A percentile compares a stretch with the other conserved stretches of the same genome.
Evolutionary conservation across 2,797 vertebrate genomes (phyloP).

Genomic region (Acropternis orthonyx): DNA sequence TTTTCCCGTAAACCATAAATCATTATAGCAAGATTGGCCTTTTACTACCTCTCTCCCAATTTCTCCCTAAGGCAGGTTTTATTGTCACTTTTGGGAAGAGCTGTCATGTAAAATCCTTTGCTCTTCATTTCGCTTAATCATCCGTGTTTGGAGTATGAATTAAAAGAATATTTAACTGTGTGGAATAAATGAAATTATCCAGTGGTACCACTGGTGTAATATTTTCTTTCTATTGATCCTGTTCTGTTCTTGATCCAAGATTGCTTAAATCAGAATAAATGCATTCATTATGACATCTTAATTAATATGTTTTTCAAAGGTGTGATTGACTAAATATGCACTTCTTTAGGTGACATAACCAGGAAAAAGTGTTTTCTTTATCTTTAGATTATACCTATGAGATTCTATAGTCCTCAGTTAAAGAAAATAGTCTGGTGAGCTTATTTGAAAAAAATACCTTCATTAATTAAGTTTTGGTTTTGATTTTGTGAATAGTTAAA

Average conservation of each 20-base stretch:
- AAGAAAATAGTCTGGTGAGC: background rate
- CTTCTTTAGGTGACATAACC: background rate
- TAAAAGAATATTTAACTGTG: background rate
- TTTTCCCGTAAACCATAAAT: background rate
- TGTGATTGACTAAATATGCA: background rate
- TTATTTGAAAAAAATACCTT: background rate
- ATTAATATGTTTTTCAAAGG: background rate
- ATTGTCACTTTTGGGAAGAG: slow-evolving; percentile 8
- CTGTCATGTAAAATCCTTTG: slow-evolving; percentile 21
- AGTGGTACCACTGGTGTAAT: background rate
- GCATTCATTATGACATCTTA: background rate
- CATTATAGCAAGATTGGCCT: slow-evolving; percentile 22
- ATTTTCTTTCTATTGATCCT: background rate
- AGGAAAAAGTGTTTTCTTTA: background rate
- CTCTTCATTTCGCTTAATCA: background rate
- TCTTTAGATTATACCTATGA: background rate
- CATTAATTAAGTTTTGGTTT: background rate
- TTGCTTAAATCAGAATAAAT: background rate
- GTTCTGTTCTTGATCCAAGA: background rate
- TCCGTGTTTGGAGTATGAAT: background rate
- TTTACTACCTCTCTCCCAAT: background rate
- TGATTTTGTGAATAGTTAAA: background rate
- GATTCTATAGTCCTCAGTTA: background rate
- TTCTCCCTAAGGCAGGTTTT: slow-evolving; percentile 5
- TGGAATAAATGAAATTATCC: background rate